phyloP scores from a whole-genome alignment of 2,113 vertebrate species.

The Piaya cayana region DNA sequence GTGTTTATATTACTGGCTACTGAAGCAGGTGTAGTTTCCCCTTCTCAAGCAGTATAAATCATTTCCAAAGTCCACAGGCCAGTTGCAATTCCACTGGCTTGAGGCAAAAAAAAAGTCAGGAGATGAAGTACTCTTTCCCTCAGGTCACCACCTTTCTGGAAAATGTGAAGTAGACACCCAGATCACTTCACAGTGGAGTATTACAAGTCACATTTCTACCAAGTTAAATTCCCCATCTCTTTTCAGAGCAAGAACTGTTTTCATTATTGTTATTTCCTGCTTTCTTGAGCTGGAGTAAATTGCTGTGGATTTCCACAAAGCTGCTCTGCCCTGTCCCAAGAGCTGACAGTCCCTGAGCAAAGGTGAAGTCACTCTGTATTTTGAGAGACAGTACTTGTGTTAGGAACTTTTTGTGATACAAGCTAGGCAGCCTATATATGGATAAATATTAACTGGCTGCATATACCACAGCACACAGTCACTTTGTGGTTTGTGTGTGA shows the following conservation, averaged over 20 bases:
- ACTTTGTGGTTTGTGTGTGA: slow-evolving; percentile 2
- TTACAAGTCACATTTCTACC: neutral
- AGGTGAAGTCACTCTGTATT: accelerated
- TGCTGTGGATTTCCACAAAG: neutral
- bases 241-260: neutral
- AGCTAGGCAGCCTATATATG: neutral
- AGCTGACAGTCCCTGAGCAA: neutral
- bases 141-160: neutral
- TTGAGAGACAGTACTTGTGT: neutral
- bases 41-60: neutral
- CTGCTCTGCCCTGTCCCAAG: neutral
- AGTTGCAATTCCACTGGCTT: neutral
- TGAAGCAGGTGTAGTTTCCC: neutral
- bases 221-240: neutral
- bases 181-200: neutral
- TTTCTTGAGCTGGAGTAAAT: neutral
- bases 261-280: neutral
- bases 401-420: neutral
- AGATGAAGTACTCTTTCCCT: neutral
- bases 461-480: neutral
- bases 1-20: neutral
- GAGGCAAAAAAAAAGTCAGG: neutral
- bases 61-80: neutral
- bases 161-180: neutral
- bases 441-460: neutral